Conservation (phyloP, 2,113 vertebrate genomes). For the Typhlomys cinereus region DNA sequence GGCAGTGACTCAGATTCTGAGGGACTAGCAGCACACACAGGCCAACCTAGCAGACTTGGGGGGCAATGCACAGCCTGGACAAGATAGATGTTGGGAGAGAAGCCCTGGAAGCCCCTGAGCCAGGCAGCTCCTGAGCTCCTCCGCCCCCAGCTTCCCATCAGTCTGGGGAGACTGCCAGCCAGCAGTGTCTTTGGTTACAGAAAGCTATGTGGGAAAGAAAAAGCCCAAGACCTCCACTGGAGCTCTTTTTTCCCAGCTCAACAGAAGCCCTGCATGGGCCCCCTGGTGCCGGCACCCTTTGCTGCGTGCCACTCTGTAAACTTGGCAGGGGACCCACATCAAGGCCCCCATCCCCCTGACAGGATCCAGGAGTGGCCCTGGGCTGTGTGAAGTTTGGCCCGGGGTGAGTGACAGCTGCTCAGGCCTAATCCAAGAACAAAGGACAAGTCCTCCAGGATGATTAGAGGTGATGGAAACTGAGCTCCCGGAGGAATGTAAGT, state of each 20-base stretch:
- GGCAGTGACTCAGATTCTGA: background rate
- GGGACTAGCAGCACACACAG: background rate
- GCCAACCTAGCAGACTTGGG: background rate
- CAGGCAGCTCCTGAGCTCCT: background rate
- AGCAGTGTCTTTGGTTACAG: background rate
- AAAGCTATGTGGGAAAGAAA: background rate
- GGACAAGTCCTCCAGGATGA: constrained; percentile 55
- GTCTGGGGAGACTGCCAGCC: background rate
- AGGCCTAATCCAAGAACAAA: constrained; percentile 73
- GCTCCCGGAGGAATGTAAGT: constrained; percentile 55
- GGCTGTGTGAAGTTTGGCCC: constrained; percentile 54
- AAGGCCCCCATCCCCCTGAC: background rate
- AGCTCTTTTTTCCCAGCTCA: background rate
- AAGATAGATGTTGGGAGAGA: background rate
- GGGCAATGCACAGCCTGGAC: too few relatives aligned
- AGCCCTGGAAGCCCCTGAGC: too few relatives aligned
- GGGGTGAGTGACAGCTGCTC: constrained; percentile 68
- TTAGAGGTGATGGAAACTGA: constrained; percentile 63
- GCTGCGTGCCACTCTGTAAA: background rate
- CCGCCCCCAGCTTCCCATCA: background rate
- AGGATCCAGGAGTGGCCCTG: background rate
- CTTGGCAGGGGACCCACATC: constrained; percentile 13
- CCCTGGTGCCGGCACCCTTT: background rate
- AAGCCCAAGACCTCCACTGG: background rate
- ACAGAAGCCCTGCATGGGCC: background rate